Evolutionary conservation across 2,888 invertebrate species (phyloP).

Genomic region (Boloria euphrosyne): DNA sequence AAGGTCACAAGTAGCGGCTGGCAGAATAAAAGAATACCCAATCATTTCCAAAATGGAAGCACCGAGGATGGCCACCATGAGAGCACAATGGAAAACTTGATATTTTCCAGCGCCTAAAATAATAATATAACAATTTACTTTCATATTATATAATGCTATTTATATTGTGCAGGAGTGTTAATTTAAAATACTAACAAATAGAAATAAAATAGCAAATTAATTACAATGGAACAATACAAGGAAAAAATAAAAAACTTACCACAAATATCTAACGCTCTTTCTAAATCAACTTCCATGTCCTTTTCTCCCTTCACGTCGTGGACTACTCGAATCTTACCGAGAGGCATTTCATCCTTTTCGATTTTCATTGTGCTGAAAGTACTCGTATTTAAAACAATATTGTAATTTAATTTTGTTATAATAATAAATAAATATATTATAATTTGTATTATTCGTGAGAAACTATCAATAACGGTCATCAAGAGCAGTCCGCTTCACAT

Average conservation of each 20-base stretch:
- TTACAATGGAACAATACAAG: neutral
- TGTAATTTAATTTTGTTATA: neutral
- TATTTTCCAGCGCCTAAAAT: conserved; percentile 65
- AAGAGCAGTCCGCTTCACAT: neutral
- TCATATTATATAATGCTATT: neutral
- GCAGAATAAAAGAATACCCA: conserved; percentile 85
- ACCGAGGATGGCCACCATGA: conserved; percentile 61
- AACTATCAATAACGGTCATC: neutral
- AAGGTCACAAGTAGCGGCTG: conserved; percentile 87
- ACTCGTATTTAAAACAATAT: neutral
- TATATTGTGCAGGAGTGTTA: neutral
- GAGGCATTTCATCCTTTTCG: conserved; percentile 26
- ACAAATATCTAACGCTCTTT: conserved; percentile 64
- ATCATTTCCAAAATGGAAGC: conserved; percentile 68
- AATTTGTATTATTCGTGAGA: too few relatives aligned
- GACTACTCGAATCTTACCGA: neutral
- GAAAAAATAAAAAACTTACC: conserved; percentile 48
- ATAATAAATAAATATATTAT: neutral
- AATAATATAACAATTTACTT: conserved; percentile 17
- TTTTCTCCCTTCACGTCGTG: conserved; percentile 12
- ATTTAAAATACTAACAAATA: neutral
- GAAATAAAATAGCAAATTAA: too few relatives aligned
- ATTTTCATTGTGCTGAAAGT: conserved; percentile 38
- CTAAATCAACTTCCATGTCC: conserved; percentile 53
- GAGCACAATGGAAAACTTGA: conserved; percentile 59